Evolutionary conservation across 2,888 invertebrate genomes (phyloP).

Genomic region (Pollenia labialis): DNA sequence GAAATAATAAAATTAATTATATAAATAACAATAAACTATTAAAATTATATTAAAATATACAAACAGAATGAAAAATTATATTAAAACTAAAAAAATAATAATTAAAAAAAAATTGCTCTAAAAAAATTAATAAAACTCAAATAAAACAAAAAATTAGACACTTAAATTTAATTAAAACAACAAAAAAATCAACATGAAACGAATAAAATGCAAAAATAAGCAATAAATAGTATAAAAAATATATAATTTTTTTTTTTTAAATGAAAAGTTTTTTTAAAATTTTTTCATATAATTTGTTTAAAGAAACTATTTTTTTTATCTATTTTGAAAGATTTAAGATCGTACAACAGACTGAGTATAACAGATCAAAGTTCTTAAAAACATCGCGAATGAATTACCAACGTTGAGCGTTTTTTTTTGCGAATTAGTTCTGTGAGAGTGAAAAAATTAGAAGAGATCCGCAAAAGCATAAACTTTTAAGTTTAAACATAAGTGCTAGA

Average conservation of each 20-base stretch:
- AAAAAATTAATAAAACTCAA: constrained; percentile 67
- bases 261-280: not conserved
- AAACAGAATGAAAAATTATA: constrained; percentile 56
- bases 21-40: constrained; percentile 73
- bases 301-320: not conserved
- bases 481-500: no score
- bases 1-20: constrained; percentile 68
- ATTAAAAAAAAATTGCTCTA: constrained; percentile 47
- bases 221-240: constrained; percentile 62
- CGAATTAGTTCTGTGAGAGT: no score
- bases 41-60: constrained; percentile 69
- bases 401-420: no score
- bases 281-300: not conserved
- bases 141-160: constrained; percentile 46
- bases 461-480: no score
- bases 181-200: constrained; percentile 54
- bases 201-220: constrained; percentile 71
- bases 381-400: no score
- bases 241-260: not conserved
- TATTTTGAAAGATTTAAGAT: no score
- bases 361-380: no score
- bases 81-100: constrained; percentile 52
- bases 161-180: constrained; percentile 29
- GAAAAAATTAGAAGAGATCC: no score
- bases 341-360: no score